Percentiles rank a stretch among this genome's conserved stretches.
These are phyloP conservation scores for Pyrocephalus nanus DNA, from an alignment of 2,797 vertebrate genomes.

Conservation along the genomic window DNA sequence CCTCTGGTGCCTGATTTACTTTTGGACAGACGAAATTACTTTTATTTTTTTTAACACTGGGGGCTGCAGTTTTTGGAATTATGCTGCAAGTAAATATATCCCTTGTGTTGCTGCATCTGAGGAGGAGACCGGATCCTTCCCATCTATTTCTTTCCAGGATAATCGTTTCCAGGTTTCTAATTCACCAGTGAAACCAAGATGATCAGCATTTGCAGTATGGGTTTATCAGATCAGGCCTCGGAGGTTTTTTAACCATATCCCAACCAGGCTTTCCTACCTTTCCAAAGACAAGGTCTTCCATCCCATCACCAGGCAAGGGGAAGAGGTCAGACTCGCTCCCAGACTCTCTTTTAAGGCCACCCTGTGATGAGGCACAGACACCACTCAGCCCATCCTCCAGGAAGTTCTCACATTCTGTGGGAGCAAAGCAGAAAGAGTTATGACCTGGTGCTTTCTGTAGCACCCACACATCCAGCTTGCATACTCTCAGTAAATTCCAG, in stretches of 20 bases:
- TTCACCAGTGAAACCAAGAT: not conserved
- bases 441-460: not conserved
- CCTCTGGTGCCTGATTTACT: not conserved
- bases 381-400: slow-evolving; percentile 73
- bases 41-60: not conserved
- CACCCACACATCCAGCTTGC: not conserved
- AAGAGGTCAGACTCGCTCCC: slow-evolving; percentile 86
- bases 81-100: slow-evolving; percentile 9
- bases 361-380: slow-evolving; percentile 72
- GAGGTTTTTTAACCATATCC: not conserved
- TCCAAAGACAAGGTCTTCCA: slow-evolving; percentile 84
- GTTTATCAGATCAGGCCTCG: not conserved
- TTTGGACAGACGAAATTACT: not conserved
- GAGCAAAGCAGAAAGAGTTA: slow-evolving; percentile 15
- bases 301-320: slow-evolving; percentile 77
- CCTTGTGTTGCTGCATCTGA: not conserved
- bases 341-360: slow-evolving; percentile 76
- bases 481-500: not conserved
- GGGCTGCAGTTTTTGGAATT: not conserved
- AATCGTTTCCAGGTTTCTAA: slow-evolving; percentile 12
- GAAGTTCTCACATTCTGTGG: slow-evolving; percentile 80
- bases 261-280: slow-evolving; percentile 79
- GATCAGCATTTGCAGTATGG: not conserved
- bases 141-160: not conserved
- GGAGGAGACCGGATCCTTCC: not conserved